A percentile compares a stretch with the other conserved stretches of the same genome.
These are phyloP conservation scores for Acrocephalus scirpaceus DNA, from an alignment of 2,797 vertebrate genomes.

Conservation along the genomic window DNA sequence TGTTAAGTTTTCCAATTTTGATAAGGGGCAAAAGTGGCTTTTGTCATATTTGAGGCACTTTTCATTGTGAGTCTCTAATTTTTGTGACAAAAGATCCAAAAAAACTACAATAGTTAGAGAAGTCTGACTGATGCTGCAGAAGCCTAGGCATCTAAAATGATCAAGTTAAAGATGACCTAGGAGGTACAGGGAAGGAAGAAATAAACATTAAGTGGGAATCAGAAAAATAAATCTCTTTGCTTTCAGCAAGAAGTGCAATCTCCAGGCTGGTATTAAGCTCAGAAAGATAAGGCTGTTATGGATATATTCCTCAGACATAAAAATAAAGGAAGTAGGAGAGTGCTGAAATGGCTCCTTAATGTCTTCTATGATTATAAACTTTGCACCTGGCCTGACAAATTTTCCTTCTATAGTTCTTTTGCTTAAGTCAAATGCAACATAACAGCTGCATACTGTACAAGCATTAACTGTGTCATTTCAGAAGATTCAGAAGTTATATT, in stretches of 20 bases:
- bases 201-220: constrained; percentile 51
- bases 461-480: neutral
- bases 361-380: constrained; percentile 4
- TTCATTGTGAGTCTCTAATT: neutral
- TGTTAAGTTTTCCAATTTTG: neutral
- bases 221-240: constrained; percentile 55
- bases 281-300: constrained; percentile 59
- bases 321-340: constrained; percentile 38
- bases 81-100: neutral
- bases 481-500: neutral
- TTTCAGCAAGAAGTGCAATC: constrained; percentile 62
- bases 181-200: constrained; percentile 16
- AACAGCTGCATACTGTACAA: neutral
- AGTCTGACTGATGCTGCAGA: neutral
- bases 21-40: neutral
- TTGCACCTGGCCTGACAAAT: neutral
- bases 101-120: neutral
- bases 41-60: neutral
- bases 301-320: constrained; percentile 60
- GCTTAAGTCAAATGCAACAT: neutral
- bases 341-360: constrained; percentile 18
- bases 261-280: constrained; percentile 63
- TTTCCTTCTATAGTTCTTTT: neutral
- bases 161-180: constrained; percentile 30
- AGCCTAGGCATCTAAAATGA: constrained; percentile 10